Evolutionary conservation across 1,140 invertebrate genomes (phyloP).

Genomic region (Bombus terrestris): DNA sequence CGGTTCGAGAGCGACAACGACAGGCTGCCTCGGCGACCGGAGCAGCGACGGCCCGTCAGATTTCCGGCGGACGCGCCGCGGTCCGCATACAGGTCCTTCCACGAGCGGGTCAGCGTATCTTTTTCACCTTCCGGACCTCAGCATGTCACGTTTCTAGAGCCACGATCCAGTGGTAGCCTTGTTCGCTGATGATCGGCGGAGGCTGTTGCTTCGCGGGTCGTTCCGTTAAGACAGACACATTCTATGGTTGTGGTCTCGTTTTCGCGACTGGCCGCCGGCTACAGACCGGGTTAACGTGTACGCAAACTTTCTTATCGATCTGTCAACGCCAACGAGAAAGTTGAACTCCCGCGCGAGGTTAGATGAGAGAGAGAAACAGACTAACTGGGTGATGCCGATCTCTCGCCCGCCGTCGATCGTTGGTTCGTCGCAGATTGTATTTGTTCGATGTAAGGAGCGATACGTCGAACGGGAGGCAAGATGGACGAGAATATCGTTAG

Average conservation of each 20-base stretch:
- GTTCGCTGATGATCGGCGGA: accelerated
- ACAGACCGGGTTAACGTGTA: conserved; percentile 51
- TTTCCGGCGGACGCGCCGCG: conserved; percentile 52
- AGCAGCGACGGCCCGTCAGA: conserved; percentile 68
- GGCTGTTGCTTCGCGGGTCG: background rate
- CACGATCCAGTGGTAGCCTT: background rate
- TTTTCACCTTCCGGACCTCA: background rate
- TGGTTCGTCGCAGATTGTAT: no score
- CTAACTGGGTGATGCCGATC: background rate
- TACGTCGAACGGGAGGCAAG: background rate
- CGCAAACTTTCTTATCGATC: conserved; percentile 75
- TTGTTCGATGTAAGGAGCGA: background rate
- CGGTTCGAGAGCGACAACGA: conserved; percentile 60
- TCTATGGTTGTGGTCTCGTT: conserved; percentile 13
- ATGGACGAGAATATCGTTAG: background rate
- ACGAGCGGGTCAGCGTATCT: conserved; percentile 10
- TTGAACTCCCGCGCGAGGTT: conserved; percentile 64
- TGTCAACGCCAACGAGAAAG: conserved; percentile 73
- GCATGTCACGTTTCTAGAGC: conserved; percentile 19
- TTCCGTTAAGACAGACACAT: conserved; percentile 29
- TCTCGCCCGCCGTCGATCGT: background rate
- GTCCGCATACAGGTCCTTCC: conserved; percentile 39
- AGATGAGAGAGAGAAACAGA: background rate
- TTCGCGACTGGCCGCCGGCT: conserved; percentile 30
- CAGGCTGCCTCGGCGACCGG: conserved; percentile 54